These are phyloP conservation scores for Megalonaias nervosa DNA, from an alignment of 1,140 invertebrate species.

Conservation along the genomic window DNA sequence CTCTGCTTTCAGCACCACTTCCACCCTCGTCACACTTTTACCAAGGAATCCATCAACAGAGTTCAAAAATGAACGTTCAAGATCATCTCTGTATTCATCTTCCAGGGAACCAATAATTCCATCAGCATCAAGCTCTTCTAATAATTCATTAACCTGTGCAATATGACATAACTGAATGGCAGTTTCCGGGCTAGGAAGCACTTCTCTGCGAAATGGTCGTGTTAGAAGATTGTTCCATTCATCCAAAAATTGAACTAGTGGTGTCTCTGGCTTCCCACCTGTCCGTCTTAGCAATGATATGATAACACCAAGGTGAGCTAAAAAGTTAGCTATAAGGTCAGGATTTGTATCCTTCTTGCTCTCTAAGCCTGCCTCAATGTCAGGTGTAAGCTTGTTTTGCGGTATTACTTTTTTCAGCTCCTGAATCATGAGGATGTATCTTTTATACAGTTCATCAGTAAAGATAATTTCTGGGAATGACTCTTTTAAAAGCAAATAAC, in stretches of 20 bases:
- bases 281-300: slow-evolving; percentile 21
- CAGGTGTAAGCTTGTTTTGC: slow-evolving; percentile 5
- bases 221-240: slow-evolving; percentile 3
- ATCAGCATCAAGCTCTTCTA: slow-evolving; percentile 26
- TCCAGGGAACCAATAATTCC: slow-evolving; percentile 13
- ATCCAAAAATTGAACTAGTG: slow-evolving; percentile 3
- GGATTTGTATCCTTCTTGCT: neutral
- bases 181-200: slow-evolving; percentile 8
- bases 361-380: neutral
- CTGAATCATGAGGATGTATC: slow-evolving; percentile 4
- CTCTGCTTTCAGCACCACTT: slow-evolving; percentile 1
- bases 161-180: slow-evolving; percentile 17
- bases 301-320: slow-evolving; percentile 19
- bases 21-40: neutral
- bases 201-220: slow-evolving; percentile 5
- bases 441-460: slow-evolving; percentile 23
- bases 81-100: slow-evolving; percentile 5
- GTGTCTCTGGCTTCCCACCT: no score
- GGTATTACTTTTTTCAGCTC: slow-evolving; percentile 3
- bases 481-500: neutral
- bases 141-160: slow-evolving; percentile 6
- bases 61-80: neutral
- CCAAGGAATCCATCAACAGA: neutral
- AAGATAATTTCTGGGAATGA: slow-evolving; percentile 17
- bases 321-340: slow-evolving; percentile 6